These are phyloP conservation scores for Popillia japonica DNA, from an alignment of 1,140 invertebrate genomes.

Conservation along the genomic window DNA sequence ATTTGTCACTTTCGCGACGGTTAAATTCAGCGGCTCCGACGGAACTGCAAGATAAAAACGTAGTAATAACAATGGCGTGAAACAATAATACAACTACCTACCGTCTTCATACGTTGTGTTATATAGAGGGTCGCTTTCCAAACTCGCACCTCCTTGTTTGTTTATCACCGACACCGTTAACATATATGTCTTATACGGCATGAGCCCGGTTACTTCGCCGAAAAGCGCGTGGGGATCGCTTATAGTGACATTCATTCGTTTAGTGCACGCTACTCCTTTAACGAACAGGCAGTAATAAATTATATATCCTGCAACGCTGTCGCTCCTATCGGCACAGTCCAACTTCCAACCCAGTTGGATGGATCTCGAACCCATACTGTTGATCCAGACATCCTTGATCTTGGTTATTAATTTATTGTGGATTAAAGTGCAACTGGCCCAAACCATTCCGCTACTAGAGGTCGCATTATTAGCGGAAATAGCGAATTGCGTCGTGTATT, in stretches of 20 bases:
- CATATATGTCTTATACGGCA: slow-evolving; percentile 82
- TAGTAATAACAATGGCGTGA: slow-evolving; percentile 23
- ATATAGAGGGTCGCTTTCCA: slow-evolving; percentile 71
- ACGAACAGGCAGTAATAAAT: slow-evolving; percentile 71
- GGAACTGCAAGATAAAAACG: slow-evolving; percentile 23
- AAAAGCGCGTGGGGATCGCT: background rate
- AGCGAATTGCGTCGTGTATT: slow-evolving; percentile 70
- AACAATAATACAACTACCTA: too few species aligned
- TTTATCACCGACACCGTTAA: slow-evolving; percentile 73
- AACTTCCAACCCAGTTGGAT: slow-evolving; percentile 75
- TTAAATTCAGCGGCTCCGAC: background rate
- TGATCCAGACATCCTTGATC: slow-evolving; percentile 71
- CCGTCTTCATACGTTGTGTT: slow-evolving; percentile 80
- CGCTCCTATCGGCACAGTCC: slow-evolving; percentile 74
- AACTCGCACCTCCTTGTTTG: slow-evolving; percentile 73
- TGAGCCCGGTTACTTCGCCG: slow-evolving; percentile 61
- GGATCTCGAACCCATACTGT: slow-evolving; percentile 65
- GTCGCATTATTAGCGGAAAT: slow-evolving; percentile 73
- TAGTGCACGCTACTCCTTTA: slow-evolving; percentile 16
- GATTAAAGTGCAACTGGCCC: slow-evolving; percentile 79
- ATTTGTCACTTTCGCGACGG: background rate
- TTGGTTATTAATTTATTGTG: slow-evolving; percentile 72
- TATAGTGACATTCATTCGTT: slow-evolving; percentile 42
- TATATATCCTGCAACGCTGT: slow-evolving; percentile 70
- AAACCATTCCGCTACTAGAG: slow-evolving; percentile 77